Conservation (phyloP, 2,888 invertebrate species). For the Rhingia rostrata region DNA sequence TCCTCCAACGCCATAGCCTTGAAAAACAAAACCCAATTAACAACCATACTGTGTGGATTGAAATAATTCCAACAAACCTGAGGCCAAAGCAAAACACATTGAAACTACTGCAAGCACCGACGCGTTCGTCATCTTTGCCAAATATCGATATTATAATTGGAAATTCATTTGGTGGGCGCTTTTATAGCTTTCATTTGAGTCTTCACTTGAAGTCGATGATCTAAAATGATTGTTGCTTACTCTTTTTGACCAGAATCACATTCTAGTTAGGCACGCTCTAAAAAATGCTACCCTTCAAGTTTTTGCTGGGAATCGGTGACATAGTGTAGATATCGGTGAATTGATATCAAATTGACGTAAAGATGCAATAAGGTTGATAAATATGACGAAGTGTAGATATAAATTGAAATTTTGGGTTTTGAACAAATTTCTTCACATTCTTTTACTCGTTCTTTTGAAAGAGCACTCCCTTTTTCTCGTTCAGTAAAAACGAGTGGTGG, state of each 20-base stretch:
- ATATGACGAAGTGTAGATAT: no score
- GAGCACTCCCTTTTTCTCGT: no score
- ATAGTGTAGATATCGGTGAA: no score
- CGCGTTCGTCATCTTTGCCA: constrained; percentile 25
- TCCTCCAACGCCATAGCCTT: constrained; percentile 30
- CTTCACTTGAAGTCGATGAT: constrained; percentile 1
- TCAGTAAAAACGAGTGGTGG: no score
- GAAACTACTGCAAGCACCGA: constrained; percentile 23
- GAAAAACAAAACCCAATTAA: constrained; percentile 3
- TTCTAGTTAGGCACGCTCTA: constrained; percentile 29
- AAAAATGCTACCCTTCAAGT: constrained; percentile 24
- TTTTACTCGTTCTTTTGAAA: no score
- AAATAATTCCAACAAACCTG: constrained; percentile 32
- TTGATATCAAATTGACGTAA: no score
- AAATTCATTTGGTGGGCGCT: constrained; percentile 32
- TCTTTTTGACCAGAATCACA: constrained; percentile 29
- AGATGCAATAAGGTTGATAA: no score
- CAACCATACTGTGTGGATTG: background rate
- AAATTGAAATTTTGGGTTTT: no score
- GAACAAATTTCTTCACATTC: no score
- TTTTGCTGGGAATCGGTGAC: background rate
- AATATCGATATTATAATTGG: constrained; percentile 30
- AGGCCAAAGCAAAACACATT: constrained; percentile 11
- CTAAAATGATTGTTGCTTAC: constrained; percentile 24
- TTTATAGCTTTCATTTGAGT: constrained; percentile 35